Base-by-base conservation (phyloP, 2,888 invertebrate species). In the Megaustenia siamemsis region DNA sequence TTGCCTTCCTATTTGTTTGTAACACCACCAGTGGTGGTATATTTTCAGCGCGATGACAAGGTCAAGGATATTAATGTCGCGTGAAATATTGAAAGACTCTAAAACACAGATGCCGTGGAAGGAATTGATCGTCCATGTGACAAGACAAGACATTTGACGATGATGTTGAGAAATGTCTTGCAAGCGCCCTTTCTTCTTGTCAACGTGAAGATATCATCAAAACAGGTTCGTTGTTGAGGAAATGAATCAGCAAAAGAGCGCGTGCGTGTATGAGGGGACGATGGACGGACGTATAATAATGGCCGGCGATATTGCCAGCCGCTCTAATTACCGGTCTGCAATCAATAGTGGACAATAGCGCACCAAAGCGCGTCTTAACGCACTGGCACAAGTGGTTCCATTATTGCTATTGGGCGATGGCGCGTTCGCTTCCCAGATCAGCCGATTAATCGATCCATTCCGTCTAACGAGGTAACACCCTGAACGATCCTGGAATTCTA, bases 251-350 rank as follows among this genome's bases (percentile, higher is more conserved):
- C 43, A 69, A 68, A 28, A 28, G 76, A 66, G 35, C 28, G 66
- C 28, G 60, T 63, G 71, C 69, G 60, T 40, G 78, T n/a, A 45
- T n/a, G 75, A 85, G 38, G 32, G 73, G 60, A 38, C 76, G 77
- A 85, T 24, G 69, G 43, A 85, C 18, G 53, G 35, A 80, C 40
- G 43, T 45, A n/a, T 73, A n/a, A 49, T 32, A 28, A 45, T 32
- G 28, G 32, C 73, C 0, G 28, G 49, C 49, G 45, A 43, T 28
- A 73, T 32, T 28, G 6, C 4, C 1, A 3, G 43, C 10, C 35
- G 49, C 12, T 32, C 32, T 73, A 73, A 73, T 73, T 49, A 73
- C 28, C 12, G 15, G 49, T 21, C 21, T 32, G 18, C 12, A 73
- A 73, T 73, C 73, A 49, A 73, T 73, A 73, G 0, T 21, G 32